Conservation (phyloP, 2,797 vertebrate genomes). For the Antrozous pallidus region DNA sequence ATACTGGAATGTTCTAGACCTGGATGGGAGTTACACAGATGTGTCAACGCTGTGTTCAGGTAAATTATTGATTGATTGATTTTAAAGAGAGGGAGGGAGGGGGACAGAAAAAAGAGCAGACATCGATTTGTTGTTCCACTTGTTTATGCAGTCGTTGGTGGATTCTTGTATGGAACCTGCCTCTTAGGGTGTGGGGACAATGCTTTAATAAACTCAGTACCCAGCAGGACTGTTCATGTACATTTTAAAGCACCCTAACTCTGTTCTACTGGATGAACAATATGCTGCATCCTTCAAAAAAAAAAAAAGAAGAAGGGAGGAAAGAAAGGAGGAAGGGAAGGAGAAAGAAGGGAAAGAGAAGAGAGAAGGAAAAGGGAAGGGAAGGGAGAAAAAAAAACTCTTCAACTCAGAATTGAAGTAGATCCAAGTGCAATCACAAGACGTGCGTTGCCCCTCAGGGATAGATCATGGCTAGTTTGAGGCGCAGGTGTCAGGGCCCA, state of each 20-base stretch:
- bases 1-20: neutral
- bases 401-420: neutral
- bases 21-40: neutral
- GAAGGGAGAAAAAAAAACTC: neutral
- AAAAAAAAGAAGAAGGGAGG: neutral
- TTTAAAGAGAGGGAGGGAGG: neutral
- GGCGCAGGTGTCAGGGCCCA: neutral
- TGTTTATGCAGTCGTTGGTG: neutral
- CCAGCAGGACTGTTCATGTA: neutral
- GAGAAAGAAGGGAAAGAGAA: neutral
- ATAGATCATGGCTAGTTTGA: rapidly evolving
- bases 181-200: neutral
- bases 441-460: neutral
- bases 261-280: neutral
- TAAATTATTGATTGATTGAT: neutral
- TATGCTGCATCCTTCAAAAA: neutral
- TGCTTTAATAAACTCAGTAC: no score
- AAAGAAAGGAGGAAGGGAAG: neutral
- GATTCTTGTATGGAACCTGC: neutral
- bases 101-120: neutral
- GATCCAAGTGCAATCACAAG: neutral
- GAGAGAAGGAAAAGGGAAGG: neutral
- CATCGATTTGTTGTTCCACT: neutral
- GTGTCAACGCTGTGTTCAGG: neutral
- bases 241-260: neutral